A percentile compares a stretch with the other conserved stretches of the same genome.
phyloP scores from a whole-genome alignment of 2,888 invertebrate species.

The Mayetiola destructor region DNA sequence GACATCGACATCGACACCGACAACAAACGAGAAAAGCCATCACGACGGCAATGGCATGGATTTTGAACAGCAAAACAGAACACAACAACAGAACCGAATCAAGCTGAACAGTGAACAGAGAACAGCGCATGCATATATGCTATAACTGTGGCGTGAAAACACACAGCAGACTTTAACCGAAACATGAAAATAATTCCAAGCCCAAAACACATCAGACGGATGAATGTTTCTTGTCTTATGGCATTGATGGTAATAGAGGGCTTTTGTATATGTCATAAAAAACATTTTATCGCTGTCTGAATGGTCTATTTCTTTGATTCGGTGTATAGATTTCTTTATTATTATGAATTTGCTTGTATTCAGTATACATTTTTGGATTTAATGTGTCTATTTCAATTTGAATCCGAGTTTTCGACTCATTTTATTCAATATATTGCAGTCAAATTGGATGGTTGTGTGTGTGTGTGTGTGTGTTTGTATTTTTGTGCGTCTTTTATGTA shows the following conservation, averaged over 20 bases:
- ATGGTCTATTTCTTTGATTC: constrained; percentile 12
- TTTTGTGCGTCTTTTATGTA: no score
- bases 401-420: not conserved
- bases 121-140: constrained; percentile 2
- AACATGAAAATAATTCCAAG: no score
- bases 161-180: no score
- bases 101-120: no score
- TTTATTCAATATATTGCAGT: no score
- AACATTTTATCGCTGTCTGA: constrained; percentile 12
- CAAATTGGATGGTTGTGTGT: no score
- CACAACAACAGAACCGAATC: no score
- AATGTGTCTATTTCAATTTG: constrained; percentile 6
- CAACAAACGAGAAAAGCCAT: no score
- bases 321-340: constrained; percentile 11
- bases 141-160: not conserved
- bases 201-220: not conserved
- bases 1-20: no score
- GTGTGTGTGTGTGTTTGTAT: no score
- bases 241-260: not conserved
- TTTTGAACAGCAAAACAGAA: no score
- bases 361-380: constrained; percentile 6
- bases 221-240: constrained; percentile 9
- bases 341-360: constrained; percentile 7
- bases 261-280: constrained; percentile 11
- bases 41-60: no score